phyloP scores from a whole-genome alignment of 2,888 invertebrate genomes.

The Trissoscelio sp. region DNA sequence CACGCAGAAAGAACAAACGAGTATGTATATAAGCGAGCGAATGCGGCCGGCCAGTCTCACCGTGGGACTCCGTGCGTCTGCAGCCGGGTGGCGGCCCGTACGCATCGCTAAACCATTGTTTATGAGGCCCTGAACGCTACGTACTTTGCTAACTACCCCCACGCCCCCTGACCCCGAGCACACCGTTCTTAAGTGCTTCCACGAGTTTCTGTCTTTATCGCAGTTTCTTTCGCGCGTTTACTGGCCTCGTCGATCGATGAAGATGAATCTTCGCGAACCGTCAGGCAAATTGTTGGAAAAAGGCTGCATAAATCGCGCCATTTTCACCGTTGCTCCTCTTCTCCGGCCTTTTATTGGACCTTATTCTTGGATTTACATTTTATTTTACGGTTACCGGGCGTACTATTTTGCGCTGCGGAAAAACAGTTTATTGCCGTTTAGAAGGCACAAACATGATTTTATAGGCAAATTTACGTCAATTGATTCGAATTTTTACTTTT shows the following conservation, averaged over 20 bases:
- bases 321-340: conserved; percentile 37
- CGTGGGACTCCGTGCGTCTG: conserved; percentile 78
- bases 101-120: conserved; percentile 80
- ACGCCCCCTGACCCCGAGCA: conserved; percentile 63
- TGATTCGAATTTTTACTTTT: conserved; percentile 16
- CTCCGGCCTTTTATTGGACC: conserved; percentile 35
- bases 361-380: conserved; percentile 58
- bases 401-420: conserved; percentile 20
- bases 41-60: conserved; percentile 64
- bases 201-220: conserved; percentile 56
- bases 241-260: conserved; percentile 48
- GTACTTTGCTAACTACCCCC: conserved; percentile 79
- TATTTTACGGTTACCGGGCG: conserved; percentile 39
- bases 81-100: conserved; percentile 71
- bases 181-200: conserved; percentile 50
- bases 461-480: conserved; percentile 46
- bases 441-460: conserved; percentile 30
- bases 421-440: conserved; percentile 48
- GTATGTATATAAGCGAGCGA: conserved; percentile 69
- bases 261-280: conserved; percentile 47
- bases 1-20: conserved; percentile 70
- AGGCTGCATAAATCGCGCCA: conserved; percentile 63
- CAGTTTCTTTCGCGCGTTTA: conserved; percentile 19
- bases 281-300: conserved; percentile 60
- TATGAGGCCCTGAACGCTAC: conserved; percentile 77